Percentiles rank a stretch among this genome's conserved stretches.
phyloP scores from a whole-genome alignment of 2,888 invertebrate species.

The Ernsta delagoae region DNA sequence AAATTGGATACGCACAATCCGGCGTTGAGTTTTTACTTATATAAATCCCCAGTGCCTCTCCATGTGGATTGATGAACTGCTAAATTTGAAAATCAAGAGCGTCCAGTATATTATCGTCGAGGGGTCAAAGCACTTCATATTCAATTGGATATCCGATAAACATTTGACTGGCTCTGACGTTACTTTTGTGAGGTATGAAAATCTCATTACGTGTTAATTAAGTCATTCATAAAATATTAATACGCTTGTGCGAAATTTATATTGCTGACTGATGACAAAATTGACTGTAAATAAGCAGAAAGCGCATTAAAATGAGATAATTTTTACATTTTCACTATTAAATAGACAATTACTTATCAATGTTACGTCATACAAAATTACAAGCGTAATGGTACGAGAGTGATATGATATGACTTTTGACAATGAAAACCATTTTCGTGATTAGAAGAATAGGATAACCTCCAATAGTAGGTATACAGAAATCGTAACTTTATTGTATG shows the following conservation, averaged over 20 bases:
- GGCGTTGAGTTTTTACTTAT: slow-evolving; percentile 43
- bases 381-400: no score
- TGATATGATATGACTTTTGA: no score
- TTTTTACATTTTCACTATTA: no score
- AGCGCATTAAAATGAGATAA: no score
- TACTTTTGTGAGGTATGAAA: slow-evolving; percentile 13
- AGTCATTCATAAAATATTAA: slow-evolving; percentile 2
- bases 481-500: no score
- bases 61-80: slow-evolving; percentile 24
- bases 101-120: slow-evolving; percentile 23
- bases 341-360: no score
- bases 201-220: slow-evolving; percentile 18
- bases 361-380: no score
- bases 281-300: no score
- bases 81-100: slow-evolving; percentile 29
- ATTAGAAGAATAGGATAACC: no score
- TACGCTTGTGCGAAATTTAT: background rate
- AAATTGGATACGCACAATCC: slow-evolving; percentile 81
- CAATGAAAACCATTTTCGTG: no score
- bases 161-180: slow-evolving; percentile 11
- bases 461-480: no score
- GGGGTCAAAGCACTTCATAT: slow-evolving; percentile 27
- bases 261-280: no score
- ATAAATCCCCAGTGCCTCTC: slow-evolving; percentile 35
- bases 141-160: slow-evolving; percentile 31